These are phyloP conservation scores for Stictonetta naevosa DNA, from an alignment of 2,113 vertebrate species.

Conservation along the genomic window DNA sequence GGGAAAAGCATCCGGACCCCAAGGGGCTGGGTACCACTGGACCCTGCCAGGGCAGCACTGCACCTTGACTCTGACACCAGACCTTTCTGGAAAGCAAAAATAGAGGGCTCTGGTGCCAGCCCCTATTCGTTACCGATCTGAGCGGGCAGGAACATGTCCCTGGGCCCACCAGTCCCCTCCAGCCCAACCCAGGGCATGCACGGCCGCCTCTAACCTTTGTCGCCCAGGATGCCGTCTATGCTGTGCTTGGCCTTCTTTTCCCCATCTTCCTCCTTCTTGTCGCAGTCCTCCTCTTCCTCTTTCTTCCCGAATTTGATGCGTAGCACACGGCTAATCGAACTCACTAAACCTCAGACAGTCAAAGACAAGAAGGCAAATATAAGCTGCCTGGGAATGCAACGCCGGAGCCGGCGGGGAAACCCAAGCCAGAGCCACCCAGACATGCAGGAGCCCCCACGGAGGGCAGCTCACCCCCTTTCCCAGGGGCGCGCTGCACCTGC, in stretches of 20 bases:
- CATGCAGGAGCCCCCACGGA: rapidly evolving
- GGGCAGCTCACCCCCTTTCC: neutral
- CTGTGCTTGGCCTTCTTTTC: conserved; percentile 99
- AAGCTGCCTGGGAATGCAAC: conserved; percentile 65
- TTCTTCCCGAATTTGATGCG: conserved; percentile 99
- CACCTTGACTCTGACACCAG: neutral
- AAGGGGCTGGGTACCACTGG: neutral
- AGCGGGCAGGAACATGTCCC: neutral
- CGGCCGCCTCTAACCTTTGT: conserved; percentile 87
- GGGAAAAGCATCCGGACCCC: neutral
- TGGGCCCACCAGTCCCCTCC: neutral
- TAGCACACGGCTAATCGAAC: conserved; percentile 99
- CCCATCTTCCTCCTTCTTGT: conserved; percentile 98
- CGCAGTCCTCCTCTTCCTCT: conserved; percentile 95
- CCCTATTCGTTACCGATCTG: neutral
- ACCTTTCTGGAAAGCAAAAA: neutral
- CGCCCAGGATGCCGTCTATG: conserved; percentile 98
- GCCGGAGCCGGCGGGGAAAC: rapidly evolving
- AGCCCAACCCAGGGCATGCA: neutral
- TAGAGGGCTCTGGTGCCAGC: neutral
- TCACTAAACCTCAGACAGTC: conserved; percentile 93
- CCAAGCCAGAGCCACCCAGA: neutral
- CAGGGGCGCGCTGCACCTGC: rapidly evolving
- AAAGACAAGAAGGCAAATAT: conserved; percentile 80
- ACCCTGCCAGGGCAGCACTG: neutral